These are phyloP conservation scores for Phaonia tiefii DNA, from an alignment of 2,888 invertebrate species.

Conservation along the genomic window DNA sequence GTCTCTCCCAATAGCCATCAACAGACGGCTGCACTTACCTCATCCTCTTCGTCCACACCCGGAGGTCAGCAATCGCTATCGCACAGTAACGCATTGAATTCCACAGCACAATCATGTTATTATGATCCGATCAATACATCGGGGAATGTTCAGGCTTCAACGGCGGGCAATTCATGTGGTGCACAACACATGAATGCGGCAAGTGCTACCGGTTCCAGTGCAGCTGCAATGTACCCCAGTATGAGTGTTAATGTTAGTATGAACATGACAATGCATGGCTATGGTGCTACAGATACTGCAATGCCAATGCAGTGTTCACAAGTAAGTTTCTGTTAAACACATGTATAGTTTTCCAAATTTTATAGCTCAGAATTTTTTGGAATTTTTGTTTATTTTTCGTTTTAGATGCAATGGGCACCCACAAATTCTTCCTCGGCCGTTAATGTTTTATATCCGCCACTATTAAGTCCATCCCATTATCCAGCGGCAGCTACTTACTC, in stretches of 20 bases:
- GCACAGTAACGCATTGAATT: slow-evolving; percentile 73
- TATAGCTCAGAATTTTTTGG: neutral
- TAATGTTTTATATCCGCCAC: slow-evolving; percentile 85
- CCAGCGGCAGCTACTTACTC: slow-evolving; percentile 88
- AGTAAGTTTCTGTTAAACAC: slow-evolving; percentile 78
- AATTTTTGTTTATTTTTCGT: slow-evolving; percentile 12
- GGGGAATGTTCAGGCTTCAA: slow-evolving; percentile 63
- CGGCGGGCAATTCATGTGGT: slow-evolving; percentile 59
- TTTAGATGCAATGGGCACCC: slow-evolving; percentile 87
- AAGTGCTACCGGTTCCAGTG: slow-evolving; percentile 61
- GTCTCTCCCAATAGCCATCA: slow-evolving; percentile 81
- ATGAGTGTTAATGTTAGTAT: slow-evolving; percentile 97
- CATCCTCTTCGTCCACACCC: slow-evolving; percentile 59
- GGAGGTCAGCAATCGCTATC: slow-evolving; percentile 71
- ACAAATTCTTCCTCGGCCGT: slow-evolving; percentile 84
- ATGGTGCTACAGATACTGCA: slow-evolving; percentile 80
- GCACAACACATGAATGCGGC: slow-evolving; percentile 64
- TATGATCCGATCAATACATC: slow-evolving; percentile 76
- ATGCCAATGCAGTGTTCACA: slow-evolving; percentile 84
- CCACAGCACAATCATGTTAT: slow-evolving; percentile 73
- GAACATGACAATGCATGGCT: slow-evolving; percentile 98
- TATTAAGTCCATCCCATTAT: slow-evolving; percentile 85
- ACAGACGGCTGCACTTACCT: slow-evolving; percentile 42
- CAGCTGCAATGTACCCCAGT: slow-evolving; percentile 87
- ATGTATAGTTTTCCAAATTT: neutral